A percentile compares a stretch with the other conserved stretches of the same genome.
These are phyloP conservation scores for Nebria ingens DNA, from an alignment of 1,140 invertebrate species.

Conservation along the genomic window DNA sequence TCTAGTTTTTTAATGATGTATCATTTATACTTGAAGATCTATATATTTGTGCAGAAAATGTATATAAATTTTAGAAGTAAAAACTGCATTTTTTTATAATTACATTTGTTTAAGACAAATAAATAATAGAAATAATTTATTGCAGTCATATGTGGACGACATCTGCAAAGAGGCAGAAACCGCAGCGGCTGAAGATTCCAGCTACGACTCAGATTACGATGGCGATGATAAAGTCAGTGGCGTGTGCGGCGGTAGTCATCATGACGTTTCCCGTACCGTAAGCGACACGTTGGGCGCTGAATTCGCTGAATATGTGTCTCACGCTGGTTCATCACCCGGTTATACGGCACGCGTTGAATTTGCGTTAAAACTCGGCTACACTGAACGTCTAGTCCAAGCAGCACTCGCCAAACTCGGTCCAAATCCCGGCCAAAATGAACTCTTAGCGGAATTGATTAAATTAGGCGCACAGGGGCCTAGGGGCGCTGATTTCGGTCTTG, in stretches of 20 bases:
- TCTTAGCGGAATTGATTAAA: slow-evolving; percentile 71
- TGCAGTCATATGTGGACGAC: slow-evolving; percentile 46
- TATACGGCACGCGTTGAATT: slow-evolving; percentile 56
- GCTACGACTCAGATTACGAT: slow-evolving; percentile 79
- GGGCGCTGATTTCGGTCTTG: slow-evolving; percentile 26
- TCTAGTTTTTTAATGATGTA: no score
- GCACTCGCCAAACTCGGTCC: slow-evolving; percentile 75
- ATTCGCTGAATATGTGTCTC: slow-evolving; percentile 70
- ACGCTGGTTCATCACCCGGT: slow-evolving; percentile 32
- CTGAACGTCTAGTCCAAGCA: slow-evolving; percentile 70
- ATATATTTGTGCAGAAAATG: no score
- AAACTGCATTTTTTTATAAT: no score
- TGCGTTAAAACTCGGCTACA: slow-evolving; percentile 83
- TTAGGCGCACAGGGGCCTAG: slow-evolving; percentile 47
- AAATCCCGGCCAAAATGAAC: slow-evolving; percentile 74
- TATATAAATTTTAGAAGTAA: no score
- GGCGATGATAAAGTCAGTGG: slow-evolving; percentile 42
- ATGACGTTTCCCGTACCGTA: slow-evolving; percentile 65
- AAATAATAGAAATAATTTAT: no score
- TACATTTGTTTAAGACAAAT: no score
- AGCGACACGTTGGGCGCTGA: slow-evolving; percentile 76
- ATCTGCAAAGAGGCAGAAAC: slow-evolving; percentile 37
- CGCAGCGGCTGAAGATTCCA: slow-evolving; percentile 67
- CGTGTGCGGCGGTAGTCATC: slow-evolving; percentile 40
- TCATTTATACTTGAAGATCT: no score